Conservation (phyloP, 2,797 vertebrate genomes). For the Sebastes flavidus region DNA sequence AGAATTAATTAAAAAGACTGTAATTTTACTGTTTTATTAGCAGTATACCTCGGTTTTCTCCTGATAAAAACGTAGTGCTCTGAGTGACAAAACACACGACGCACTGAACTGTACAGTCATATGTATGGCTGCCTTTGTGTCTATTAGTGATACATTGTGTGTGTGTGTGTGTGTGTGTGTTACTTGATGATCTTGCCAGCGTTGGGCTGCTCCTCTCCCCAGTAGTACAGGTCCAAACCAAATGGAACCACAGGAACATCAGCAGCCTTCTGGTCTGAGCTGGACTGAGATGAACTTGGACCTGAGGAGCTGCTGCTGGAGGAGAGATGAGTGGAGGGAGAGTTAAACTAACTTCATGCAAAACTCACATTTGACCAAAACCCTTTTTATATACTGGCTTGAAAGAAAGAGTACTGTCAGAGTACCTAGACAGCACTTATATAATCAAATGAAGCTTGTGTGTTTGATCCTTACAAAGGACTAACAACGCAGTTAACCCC, state of each 20-base stretch:
- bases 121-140: background rate
- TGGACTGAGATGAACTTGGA: constrained; percentile 23
- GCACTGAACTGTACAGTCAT: background rate
- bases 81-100: background rate
- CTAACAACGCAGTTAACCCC: background rate
- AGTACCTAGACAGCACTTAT: background rate
- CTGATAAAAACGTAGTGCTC: background rate
- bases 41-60: background rate
- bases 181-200: constrained; percentile 91
- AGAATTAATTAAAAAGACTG: background rate
- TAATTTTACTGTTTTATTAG: background rate
- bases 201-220: constrained; percentile 89
- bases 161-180: background rate
- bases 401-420: background rate
- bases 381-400: too few relatives aligned
- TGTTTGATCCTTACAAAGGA: background rate
- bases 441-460: background rate
- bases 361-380: background rate
- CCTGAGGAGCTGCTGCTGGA: constrained; percentile 25
- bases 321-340: background rate
- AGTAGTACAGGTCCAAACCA: constrained; percentile 92
- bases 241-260: constrained; percentile 89
- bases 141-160: background rate
- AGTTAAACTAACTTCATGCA: background rate
- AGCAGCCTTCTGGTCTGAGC: constrained; percentile 25